Evolutionary conservation across 2,113 vertebrate genomes (phyloP).

Genomic region (Pipra filicauda): DNA sequence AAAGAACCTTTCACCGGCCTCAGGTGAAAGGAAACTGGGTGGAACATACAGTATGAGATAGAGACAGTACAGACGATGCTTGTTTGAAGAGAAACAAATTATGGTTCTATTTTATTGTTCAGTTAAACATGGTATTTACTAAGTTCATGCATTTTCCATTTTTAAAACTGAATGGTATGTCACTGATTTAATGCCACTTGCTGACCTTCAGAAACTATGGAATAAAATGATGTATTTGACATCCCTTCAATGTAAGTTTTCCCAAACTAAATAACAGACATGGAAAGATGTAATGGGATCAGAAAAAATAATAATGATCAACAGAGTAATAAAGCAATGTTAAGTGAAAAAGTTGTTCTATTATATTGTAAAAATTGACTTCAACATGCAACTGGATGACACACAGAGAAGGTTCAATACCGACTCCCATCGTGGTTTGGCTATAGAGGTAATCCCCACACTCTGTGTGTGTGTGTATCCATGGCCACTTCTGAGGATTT

Average conservation of each 20-base stretch:
- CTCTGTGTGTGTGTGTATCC: accelerated
- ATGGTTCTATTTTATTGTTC: background rate
- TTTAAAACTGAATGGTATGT: background rate
- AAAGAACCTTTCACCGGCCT: background rate
- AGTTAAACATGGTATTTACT: background rate
- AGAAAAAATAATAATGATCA: background rate
- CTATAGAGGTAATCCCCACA: background rate
- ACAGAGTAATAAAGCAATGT: background rate
- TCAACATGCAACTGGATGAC: background rate
- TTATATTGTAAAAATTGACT: background rate
- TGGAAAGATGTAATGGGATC: background rate
- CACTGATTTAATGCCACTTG: background rate
- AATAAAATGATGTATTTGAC: background rate
- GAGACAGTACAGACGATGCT: background rate
- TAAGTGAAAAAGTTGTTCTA: background rate
- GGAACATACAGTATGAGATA: background rate
- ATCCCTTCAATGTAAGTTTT: background rate
- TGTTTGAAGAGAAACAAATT: background rate
- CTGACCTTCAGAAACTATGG: background rate
- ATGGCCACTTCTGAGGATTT: background rate
- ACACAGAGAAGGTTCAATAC: background rate
- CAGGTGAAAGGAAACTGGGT: background rate
- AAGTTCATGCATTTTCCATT: background rate
- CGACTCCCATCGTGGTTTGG: accelerated
- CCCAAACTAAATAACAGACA: background rate